Evolutionary conservation across 2,888 invertebrate species (phyloP).

Genomic region (Hemicrepidius hirtus): DNA sequence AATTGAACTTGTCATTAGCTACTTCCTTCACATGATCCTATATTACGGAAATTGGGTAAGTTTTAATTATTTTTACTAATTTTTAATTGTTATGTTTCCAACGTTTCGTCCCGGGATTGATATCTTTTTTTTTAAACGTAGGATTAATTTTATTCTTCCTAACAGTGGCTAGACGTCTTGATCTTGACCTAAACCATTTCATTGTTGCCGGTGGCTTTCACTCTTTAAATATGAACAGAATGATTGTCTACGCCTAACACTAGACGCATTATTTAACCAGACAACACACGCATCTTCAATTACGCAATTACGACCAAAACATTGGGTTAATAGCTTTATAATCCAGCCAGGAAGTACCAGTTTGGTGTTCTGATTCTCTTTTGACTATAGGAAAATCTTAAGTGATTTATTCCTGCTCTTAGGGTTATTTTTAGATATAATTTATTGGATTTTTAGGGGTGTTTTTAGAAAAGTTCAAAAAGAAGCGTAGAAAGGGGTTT

Average conservation of each 20-base stretch:
- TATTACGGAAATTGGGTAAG: constrained; percentile 41
- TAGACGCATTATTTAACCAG: neutral
- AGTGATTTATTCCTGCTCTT: too few relatives aligned
- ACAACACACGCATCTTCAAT: constrained; percentile 24
- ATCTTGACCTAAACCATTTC: constrained; percentile 38
- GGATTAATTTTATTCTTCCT: neutral
- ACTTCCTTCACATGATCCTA: constrained; percentile 33
- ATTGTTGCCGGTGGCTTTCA: constrained; percentile 33
- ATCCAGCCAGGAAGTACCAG: too few relatives aligned
- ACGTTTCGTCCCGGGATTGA: too few relatives aligned
- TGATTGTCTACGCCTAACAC: constrained; percentile 2
- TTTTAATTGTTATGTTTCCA: too few relatives aligned
- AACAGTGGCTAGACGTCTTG: constrained; percentile 14
- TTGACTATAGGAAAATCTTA: too few relatives aligned
- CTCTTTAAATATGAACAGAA: constrained; percentile 30
- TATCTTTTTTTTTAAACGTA: neutral
- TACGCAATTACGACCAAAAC: constrained; percentile 7
- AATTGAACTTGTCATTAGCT: constrained; percentile 30
- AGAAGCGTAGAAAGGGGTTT: too few relatives aligned
- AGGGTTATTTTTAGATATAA: too few relatives aligned
- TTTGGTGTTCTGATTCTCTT: too few relatives aligned
- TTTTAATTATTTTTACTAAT: too few relatives aligned
- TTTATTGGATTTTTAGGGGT: too few relatives aligned
- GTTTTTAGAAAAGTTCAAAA: too few relatives aligned
- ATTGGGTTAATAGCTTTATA: neutral